These are phyloP conservation scores for Percopsis omiscomaycus DNA, from an alignment of 2,797 vertebrate species.

Conservation along the genomic window DNA sequence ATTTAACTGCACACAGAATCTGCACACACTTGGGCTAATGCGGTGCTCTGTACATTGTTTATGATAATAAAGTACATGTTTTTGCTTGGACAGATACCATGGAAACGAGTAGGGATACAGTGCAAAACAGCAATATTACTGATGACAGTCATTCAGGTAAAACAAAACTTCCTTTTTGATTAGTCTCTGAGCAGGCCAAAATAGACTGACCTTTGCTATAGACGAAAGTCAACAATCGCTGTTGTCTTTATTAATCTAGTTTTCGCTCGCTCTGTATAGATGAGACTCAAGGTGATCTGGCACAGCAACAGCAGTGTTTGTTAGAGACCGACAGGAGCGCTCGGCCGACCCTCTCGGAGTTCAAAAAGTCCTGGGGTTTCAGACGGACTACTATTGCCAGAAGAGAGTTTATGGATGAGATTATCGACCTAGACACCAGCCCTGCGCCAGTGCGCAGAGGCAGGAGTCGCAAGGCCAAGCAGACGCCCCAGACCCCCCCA, in stretches of 20 bases:
- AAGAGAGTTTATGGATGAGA: constrained; percentile 82
- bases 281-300: constrained; percentile 30
- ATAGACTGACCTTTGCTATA: neutral
- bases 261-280: constrained; percentile 46
- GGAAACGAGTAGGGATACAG: constrained; percentile 47
- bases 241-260: constrained; percentile 11
- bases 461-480: constrained; percentile 72
- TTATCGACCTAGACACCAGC: constrained; percentile 73
- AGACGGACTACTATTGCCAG: constrained; percentile 91
- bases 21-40: no score
- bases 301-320: constrained; percentile 26
- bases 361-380: constrained; percentile 95
- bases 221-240: neutral
- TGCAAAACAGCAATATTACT: constrained; percentile 35
- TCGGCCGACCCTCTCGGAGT: constrained; percentile 85
- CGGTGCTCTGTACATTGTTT: neutral
- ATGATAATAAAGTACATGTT: constrained; percentile 20
- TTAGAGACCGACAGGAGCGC: constrained; percentile 38
- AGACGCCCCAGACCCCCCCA: constrained; percentile 17
- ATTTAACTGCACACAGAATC: no score
- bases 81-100: constrained; percentile 32
- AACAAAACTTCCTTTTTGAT: neutral
- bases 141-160: constrained; percentile 58
- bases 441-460: constrained; percentile 74
- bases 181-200: neutral